Evolutionary conservation across 2,888 invertebrate species (phyloP).

Genomic region (Cosmopolites sordidus): DNA sequence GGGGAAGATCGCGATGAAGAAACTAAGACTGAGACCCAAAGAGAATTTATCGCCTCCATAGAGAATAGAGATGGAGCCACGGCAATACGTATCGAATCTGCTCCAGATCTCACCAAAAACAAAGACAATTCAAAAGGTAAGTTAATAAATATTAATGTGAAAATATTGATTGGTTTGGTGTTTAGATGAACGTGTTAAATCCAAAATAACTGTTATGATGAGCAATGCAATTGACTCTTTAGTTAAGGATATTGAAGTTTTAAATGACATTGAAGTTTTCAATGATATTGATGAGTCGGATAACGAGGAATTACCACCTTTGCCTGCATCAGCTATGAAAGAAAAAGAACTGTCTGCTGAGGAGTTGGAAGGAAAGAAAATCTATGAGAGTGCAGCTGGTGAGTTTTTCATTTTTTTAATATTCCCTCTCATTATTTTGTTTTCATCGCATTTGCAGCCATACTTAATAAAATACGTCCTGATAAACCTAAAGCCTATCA

Average conservation of each 20-base stretch:
- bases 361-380: conserved; percentile 67
- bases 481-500: conserved; percentile 72
- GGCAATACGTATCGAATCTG: conserved; percentile 43
- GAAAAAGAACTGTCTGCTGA: conserved; percentile 56
- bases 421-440: conserved; percentile 22
- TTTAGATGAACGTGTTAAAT: too few relatives aligned
- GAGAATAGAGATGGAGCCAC: conserved; percentile 40
- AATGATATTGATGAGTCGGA: conserved; percentile 43
- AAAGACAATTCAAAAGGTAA: conserved; percentile 42
- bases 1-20: conserved; percentile 11
- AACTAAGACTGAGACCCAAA: conserved; percentile 21
- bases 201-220: conserved; percentile 39
- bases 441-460: conserved; percentile 30
- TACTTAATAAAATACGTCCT: conserved; percentile 67
- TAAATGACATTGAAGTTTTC: conserved; percentile 45
- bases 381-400: conserved; percentile 67
- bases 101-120: conserved; percentile 47
- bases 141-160: neutral
- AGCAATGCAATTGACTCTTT: conserved; percentile 33
- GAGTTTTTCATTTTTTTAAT: neutral
- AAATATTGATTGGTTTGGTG: too few relatives aligned
- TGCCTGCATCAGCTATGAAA: conserved; percentile 49
- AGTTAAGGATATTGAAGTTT: conserved; percentile 48
- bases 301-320: conserved; percentile 52
- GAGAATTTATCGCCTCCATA: conserved; percentile 1